Evolutionary conservation across 2,113 vertebrate genomes (phyloP).

Genomic region (Ciconia maguari): DNA sequence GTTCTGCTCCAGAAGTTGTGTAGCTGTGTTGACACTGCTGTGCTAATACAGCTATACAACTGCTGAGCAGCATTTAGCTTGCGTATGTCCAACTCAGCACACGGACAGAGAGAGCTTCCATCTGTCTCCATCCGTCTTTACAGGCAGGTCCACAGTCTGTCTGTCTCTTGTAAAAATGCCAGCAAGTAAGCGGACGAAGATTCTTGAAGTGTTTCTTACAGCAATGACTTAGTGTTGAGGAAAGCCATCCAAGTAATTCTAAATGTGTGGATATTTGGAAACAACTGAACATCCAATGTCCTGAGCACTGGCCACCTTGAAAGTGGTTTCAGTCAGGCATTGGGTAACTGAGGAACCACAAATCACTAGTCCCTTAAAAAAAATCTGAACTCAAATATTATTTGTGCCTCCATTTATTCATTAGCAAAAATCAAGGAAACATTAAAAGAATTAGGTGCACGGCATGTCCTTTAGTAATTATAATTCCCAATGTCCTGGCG

Average conservation of each 20-base stretch:
- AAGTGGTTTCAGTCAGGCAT: background rate
- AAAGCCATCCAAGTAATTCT: background rate
- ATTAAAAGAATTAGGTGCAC: background rate
- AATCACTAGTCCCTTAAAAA: background rate
- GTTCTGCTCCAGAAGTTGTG: slow-evolving; percentile 32
- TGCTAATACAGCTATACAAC: slow-evolving; percentile 10
- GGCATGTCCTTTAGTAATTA: background rate
- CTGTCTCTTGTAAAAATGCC: background rate
- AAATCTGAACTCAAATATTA: background rate
- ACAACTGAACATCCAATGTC: background rate
- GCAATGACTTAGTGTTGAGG: background rate
- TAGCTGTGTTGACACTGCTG: slow-evolving; percentile 44
- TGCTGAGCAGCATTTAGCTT: background rate
- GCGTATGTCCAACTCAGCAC: slow-evolving; percentile 38
- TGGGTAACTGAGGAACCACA: background rate
- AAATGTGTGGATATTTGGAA: background rate
- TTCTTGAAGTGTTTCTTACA: background rate
- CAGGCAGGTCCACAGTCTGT: background rate
- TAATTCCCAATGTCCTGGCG: slow-evolving; percentile 2
- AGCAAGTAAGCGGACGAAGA: background rate
- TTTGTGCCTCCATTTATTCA: background rate
- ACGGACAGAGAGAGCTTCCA: background rate
- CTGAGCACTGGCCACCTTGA: background rate
- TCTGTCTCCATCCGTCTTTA: slow-evolving; percentile 15
- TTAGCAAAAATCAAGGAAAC: background rate